A percentile compares a stretch with the other conserved stretches of the same genome.
phyloP scores from a whole-genome alignment of 1,140 invertebrate genomes.

The Laupala kohalensis region DNA sequence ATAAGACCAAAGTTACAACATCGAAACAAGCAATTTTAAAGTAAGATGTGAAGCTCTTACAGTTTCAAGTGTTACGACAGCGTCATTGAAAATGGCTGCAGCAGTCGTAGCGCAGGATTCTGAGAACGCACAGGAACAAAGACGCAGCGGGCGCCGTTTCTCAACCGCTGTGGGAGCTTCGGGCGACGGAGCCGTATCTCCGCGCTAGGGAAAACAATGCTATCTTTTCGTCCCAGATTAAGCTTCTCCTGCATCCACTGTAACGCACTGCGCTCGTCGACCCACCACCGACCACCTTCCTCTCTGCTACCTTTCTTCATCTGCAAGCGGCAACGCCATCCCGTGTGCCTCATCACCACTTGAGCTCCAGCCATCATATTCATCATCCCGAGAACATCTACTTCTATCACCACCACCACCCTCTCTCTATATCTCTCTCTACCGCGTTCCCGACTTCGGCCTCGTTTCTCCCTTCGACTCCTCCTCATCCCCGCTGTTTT shows the following conservation, averaged over 20 bases:
- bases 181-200: neutral
- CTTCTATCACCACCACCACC: neutral
- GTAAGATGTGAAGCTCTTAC: too few species aligned
- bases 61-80: too few species aligned
- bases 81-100: too few species aligned
- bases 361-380: neutral
- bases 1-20: neutral
- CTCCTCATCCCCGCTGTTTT: neutral
- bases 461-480: neutral
- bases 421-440: neutral
- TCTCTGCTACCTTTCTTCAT: too few species aligned
- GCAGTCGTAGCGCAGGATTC: neutral
- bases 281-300: neutral
- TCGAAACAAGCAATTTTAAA: too few species aligned
- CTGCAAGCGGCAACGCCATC: neutral
- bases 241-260: neutral
- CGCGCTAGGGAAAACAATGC: neutral
- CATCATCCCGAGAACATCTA: neutral
- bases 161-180: neutral
- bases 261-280: neutral
- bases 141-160: neutral
- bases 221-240: neutral
- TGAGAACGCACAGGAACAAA: neutral
- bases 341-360: too few species aligned
- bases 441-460: neutral